Conservation (phyloP, 1,140 invertebrate species). For the Drosophila melanogaster region DNA sequence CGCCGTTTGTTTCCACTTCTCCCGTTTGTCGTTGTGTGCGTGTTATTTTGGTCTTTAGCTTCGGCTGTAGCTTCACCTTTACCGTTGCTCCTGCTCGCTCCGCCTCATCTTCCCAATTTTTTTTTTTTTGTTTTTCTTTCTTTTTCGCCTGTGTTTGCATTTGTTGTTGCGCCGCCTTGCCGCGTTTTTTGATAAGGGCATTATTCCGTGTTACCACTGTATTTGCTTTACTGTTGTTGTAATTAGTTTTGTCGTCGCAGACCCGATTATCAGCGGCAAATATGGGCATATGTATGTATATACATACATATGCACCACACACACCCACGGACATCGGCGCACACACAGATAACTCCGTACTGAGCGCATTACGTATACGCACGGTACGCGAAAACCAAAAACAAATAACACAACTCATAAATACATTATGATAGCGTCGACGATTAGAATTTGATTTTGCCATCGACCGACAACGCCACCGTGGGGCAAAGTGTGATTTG, state of each 20-base stretch:
- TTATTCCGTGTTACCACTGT: conserved; percentile 25
- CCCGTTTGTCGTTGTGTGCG: conserved; percentile 40
- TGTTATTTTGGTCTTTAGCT: conserved; percentile 62
- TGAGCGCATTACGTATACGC: conserved; percentile 29
- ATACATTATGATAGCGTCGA: conserved; percentile 69
- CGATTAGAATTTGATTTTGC: conserved; percentile 74
- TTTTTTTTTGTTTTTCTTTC: neutral
- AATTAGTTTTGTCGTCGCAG: conserved; percentile 50
- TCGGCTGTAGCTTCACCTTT: conserved; percentile 4
- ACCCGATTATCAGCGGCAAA: conserved; percentile 50
- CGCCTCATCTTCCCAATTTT: neutral
- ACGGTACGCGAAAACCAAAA: conserved; percentile 6
- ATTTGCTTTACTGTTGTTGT: conserved; percentile 46
- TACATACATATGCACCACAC: conserved; percentile 15
- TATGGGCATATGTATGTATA: conserved; percentile 2
- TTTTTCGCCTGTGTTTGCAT: conserved; percentile 10
- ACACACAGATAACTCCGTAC: neutral
- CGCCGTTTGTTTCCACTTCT: neutral
- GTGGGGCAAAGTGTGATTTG: conserved; percentile 27
- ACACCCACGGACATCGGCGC: conserved; percentile 10
- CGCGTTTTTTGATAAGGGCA: conserved; percentile 25
- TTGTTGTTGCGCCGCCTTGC: conserved; percentile 5
- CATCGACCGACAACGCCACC: conserved; percentile 32
- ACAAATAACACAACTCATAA: conserved; percentile 53
- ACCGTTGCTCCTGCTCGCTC: neutral